A percentile compares a stretch with the other conserved stretches of the same genome.
phyloP scores from a whole-genome alignment of 2,797 vertebrate genomes.

The Sylvia borin region DNA sequence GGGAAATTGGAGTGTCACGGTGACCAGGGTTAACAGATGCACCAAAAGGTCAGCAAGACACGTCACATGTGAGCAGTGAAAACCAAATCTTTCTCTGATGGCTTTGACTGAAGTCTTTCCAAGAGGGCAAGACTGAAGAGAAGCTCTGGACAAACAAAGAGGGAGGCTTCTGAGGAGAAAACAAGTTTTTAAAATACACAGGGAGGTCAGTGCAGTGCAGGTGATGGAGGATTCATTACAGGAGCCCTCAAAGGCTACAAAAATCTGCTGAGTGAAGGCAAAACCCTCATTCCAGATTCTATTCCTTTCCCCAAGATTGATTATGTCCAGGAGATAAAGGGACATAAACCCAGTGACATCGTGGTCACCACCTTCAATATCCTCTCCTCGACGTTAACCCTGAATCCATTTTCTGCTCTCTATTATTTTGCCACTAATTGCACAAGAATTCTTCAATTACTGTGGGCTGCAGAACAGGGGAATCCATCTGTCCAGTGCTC shows the following conservation, averaged over 20 bases:
- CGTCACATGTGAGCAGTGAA: rapidly evolving
- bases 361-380: neutral
- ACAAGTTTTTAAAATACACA: neutral
- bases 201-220: neutral
- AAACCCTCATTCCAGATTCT: neutral
- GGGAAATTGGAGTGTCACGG: neutral
- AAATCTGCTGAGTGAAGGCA: neutral
- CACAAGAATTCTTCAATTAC: neutral
- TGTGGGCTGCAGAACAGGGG: neutral
- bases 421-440: neutral
- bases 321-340: neutral
- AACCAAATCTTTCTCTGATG: neutral
- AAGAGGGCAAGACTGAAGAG: neutral
- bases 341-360: neutral
- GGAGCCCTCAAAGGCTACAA: neutral
- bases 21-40: neutral
- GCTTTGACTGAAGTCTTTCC: neutral
- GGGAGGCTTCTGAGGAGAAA: neutral
- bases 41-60: neutral
- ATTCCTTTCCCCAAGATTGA: neutral
- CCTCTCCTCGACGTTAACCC: neutral
- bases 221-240: neutral
- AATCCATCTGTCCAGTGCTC: neutral
- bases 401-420: neutral
- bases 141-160: neutral